Percentiles rank a stretch among this genome's conserved stretches.
These are phyloP conservation scores for Sisyra terminalis DNA, from an alignment of 2,888 invertebrate genomes.

Conservation along the genomic window DNA sequence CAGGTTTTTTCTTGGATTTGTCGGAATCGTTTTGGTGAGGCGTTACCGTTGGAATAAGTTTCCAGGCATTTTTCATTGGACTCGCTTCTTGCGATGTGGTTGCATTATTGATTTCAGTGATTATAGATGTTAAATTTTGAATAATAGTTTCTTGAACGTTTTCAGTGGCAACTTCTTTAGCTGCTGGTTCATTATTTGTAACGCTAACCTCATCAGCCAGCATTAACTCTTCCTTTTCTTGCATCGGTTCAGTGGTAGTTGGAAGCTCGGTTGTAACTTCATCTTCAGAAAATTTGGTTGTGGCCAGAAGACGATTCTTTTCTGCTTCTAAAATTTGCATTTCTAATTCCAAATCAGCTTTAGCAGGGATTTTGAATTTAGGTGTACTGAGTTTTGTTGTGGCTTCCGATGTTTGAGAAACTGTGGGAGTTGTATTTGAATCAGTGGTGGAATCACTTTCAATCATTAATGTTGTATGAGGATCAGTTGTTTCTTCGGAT, in stretches of 20 bases:
- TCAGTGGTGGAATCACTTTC: conserved; percentile 6
- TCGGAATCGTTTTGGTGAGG: conserved; percentile 23
- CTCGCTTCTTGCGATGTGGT: conserved; percentile 4
- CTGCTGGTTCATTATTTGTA: conserved; percentile 13
- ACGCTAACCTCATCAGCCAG: conserved; percentile 14
- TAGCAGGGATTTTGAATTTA: conserved; percentile 15
- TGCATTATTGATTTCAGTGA: conserved; percentile 2
- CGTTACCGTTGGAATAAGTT: conserved; percentile 36
- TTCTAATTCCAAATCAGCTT: conserved; percentile 17
- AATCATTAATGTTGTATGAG: conserved; percentile 4
- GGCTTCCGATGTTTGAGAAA: conserved; percentile 3
- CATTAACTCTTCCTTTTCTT: conserved; percentile 8
- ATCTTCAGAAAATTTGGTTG: conserved; percentile 9
- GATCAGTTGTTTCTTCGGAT: conserved; percentile 6
- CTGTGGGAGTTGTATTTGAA: conserved; percentile 2
- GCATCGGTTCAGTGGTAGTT: conserved; percentile 16
- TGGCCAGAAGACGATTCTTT: conserved; percentile 5
- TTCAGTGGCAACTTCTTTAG: conserved; percentile 1
- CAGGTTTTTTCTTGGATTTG: conserved; percentile 11
- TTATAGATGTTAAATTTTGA: not conserved
- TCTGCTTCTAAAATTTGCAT: conserved; percentile 7
- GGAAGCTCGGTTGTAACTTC: conserved; percentile 23
- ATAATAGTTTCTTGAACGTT: not conserved
- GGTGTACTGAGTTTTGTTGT: conserved; percentile 4
- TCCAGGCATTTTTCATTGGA: conserved; percentile 27